phyloP scores from a whole-genome alignment of 2,888 invertebrate species.

The Lepetodrilus schrolli region DNA sequence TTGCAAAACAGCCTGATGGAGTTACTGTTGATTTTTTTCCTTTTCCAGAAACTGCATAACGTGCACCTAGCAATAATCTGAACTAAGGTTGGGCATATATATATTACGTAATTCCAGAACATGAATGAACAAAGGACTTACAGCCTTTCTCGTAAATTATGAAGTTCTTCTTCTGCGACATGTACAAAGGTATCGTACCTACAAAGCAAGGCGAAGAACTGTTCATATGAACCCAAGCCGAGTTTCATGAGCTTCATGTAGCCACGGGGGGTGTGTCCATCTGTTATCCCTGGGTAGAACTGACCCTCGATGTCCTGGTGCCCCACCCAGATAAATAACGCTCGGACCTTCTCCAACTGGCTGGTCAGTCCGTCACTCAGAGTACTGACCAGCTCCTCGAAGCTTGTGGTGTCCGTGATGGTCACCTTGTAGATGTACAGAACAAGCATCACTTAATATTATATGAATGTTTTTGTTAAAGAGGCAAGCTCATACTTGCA shows the following conservation, averaged over 20 bases:
- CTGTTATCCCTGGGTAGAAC: slow-evolving; percentile 32
- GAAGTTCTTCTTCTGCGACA: no score
- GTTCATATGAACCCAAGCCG: slow-evolving; percentile 42
- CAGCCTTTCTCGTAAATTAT: no score
- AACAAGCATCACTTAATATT: not conserved
- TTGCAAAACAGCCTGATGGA: no score
- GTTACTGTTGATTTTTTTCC: no score
- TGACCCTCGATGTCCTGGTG: slow-evolving; percentile 42
- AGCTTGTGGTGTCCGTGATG: slow-evolving; percentile 31
- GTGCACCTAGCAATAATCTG: no score
- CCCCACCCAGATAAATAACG: slow-evolving; percentile 48
- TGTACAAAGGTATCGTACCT: no score
- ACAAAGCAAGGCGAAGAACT: slow-evolving; percentile 48
- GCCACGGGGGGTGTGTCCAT: slow-evolving; percentile 43
- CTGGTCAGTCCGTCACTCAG: slow-evolving; percentile 36
- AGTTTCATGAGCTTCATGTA: slow-evolving; percentile 48
- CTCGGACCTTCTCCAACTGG: slow-evolving; percentile 43
- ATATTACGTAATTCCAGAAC: no score
- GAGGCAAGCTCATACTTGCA: no score
- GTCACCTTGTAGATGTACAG: slow-evolving; percentile 36
- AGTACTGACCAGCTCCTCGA: slow-evolving; percentile 35
- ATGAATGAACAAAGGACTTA: no score
- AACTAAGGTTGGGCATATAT: no score
- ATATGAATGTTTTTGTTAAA: slow-evolving; percentile 29
- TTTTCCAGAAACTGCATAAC: no score